These are phyloP conservation scores for Macquaria australasica DNA, from an alignment of 2,113 vertebrate species.

Conservation along the genomic window DNA sequence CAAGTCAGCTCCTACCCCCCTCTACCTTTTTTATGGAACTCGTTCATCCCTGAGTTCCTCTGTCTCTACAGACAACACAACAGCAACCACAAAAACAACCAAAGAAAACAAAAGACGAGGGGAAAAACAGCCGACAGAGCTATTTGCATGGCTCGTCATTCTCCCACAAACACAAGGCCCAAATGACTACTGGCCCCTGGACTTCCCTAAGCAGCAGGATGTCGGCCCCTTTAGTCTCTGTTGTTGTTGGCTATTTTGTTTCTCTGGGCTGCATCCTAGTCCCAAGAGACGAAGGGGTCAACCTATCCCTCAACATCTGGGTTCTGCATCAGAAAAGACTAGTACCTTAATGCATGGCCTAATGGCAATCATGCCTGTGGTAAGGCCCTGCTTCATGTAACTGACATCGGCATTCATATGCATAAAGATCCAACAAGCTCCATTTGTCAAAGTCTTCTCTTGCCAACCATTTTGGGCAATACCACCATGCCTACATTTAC, in stretches of 20 bases:
- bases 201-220: slow-evolving; percentile 72
- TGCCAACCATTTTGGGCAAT: slow-evolving; percentile 36
- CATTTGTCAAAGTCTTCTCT: slow-evolving; percentile 41
- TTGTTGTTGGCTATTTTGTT: slow-evolving; percentile 69
- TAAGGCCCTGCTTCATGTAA: slow-evolving; percentile 30
- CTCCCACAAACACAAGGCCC: slow-evolving; percentile 74
- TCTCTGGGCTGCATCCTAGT: slow-evolving; percentile 52
- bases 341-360: slow-evolving; percentile 23
- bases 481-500: slow-evolving; percentile 42
- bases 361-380: slow-evolving; percentile 24
- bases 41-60: slow-evolving; percentile 64
- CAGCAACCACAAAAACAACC: slow-evolving; percentile 80
- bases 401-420: slow-evolving; percentile 53
- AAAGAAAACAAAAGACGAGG: slow-evolving; percentile 71
- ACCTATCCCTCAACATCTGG: slow-evolving; percentile 79
- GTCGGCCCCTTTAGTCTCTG: slow-evolving; percentile 73
- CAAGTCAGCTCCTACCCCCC: slow-evolving; percentile 72
- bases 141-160: slow-evolving; percentile 82
- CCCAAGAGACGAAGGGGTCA: slow-evolving; percentile 67
- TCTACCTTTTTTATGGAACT: slow-evolving; percentile 58
- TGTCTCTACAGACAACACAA: slow-evolving; percentile 73
- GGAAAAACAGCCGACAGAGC: slow-evolving; percentile 83
- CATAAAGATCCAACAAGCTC: slow-evolving; percentile 43
- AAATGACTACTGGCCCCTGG: slow-evolving; percentile 69
- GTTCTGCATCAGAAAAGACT: slow-evolving; percentile 77